These are phyloP conservation scores for Tympanuchus pallidicinctus DNA, from an alignment of 2,113 vertebrate genomes.

Conservation along the genomic window DNA sequence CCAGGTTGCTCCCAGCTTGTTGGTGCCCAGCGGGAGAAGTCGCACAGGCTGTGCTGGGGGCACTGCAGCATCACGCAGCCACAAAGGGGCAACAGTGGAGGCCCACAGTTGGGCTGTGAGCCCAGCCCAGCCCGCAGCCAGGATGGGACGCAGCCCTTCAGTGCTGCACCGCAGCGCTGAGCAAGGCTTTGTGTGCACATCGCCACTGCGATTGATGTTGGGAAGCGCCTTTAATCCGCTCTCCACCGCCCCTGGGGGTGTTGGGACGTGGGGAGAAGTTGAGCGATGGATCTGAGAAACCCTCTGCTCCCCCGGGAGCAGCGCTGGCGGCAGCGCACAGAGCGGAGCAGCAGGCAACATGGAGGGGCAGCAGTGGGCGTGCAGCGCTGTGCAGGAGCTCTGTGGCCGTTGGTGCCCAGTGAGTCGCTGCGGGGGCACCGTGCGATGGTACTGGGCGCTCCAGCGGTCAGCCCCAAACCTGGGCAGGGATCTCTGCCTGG, in stretches of 20 bases:
- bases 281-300: background rate
- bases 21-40: background rate
- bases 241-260: accelerated
- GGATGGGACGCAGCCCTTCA: accelerated
- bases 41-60: background rate
- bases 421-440: background rate
- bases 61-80: background rate
- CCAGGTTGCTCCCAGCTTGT: no score
- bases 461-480: background rate
- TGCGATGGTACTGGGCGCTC: background rate
- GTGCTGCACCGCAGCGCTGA: accelerated
- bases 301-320: accelerated
- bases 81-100: no score
- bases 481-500: background rate
- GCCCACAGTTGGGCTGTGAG: no score
- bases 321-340: no score
- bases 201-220: accelerated
- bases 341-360: background rate
- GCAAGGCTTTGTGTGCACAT: background rate
- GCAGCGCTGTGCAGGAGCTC: background rate
- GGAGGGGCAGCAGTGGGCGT: background rate
- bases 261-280: accelerated
- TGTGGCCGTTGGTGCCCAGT: background rate
- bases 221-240: background rate
- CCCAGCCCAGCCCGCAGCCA: background rate